phyloP scores from a whole-genome alignment of 2,113 vertebrate species.

The Sterna hirundo region DNA sequence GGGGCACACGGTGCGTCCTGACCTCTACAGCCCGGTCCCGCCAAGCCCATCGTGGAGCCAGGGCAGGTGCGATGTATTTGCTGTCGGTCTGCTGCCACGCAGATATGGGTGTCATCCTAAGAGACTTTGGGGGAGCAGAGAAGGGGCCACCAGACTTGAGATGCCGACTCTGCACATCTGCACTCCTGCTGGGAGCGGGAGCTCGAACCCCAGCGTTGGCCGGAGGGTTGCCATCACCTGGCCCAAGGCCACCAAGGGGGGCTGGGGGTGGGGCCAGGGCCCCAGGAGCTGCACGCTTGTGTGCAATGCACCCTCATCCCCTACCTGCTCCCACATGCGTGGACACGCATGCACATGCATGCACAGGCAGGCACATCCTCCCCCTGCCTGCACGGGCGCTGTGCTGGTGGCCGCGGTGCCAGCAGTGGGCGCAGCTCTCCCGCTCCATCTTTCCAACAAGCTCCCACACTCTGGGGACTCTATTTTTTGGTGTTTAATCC shows the following conservation, averaged over 20 bases:
- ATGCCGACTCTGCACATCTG: rapidly evolving
- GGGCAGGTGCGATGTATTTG: not conserved
- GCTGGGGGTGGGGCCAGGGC: not conserved
- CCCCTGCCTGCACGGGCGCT: not conserved
- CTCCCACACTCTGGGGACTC: not conserved
- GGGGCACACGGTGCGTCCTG: not conserved
- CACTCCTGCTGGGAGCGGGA: not conserved
- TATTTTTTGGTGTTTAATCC: not conserved
- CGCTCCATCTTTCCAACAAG: not conserved
- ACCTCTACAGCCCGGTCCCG: not conserved
- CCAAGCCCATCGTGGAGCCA: not conserved
- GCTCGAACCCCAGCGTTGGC: not conserved
- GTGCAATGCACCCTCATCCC: not conserved
- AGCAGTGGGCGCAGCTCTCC: constrained; percentile 8
- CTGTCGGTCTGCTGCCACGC: not conserved
- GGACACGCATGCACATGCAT: not conserved
- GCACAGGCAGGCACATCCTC: not conserved
- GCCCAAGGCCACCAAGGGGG: rapidly evolving
- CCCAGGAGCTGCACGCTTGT: not conserved
- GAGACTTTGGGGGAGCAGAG: not conserved
- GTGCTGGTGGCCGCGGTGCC: not conserved
- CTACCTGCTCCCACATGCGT: not conserved
- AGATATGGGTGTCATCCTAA: not conserved
- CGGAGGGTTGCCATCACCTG: rapidly evolving
- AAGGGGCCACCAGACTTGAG: not conserved